These are phyloP conservation scores for Scaptomyza tumidula DNA, from an alignment of 2,888 invertebrate species.

Conservation along the genomic window DNA sequence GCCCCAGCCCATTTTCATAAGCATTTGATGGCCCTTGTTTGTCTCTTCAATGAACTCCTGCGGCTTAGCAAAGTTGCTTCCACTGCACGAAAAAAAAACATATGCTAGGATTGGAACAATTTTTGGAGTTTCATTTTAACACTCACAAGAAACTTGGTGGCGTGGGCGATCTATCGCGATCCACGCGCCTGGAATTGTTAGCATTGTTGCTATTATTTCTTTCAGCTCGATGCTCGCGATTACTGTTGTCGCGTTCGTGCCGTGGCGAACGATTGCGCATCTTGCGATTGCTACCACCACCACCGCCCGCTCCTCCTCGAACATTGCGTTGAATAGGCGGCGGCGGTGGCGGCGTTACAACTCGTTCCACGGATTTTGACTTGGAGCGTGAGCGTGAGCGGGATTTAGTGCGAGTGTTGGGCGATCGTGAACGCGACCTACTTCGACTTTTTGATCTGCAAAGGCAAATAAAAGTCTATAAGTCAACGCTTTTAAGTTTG, in stretches of 20 bases:
- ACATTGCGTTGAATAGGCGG: conserved; percentile 40
- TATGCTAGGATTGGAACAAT: not conserved
- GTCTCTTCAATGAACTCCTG: conserved; percentile 91
- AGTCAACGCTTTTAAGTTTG: not conserved
- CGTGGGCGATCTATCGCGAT: conserved; percentile 85
- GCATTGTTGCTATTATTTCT: conserved; percentile 77
- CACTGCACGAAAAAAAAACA: conserved; percentile 64
- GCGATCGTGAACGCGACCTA: conserved; percentile 86
- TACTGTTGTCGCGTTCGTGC: conserved; percentile 75
- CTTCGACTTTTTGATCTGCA: conserved; percentile 85
- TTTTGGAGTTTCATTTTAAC: not conserved
- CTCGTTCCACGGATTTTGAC: conserved; percentile 83
- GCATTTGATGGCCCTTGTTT: conserved; percentile 98
- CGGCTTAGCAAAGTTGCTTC: conserved; percentile 81
- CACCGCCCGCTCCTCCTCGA: conserved; percentile 25
- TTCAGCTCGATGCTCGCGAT: conserved; percentile 72
- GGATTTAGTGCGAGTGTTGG: conserved; percentile 84
- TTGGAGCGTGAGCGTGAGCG: conserved; percentile 81
- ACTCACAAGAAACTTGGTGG: conserved; percentile 92
- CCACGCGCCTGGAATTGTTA: conserved; percentile 81
- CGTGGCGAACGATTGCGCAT: conserved; percentile 84
- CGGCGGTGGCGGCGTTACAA: conserved; percentile 55
- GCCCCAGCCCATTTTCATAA: conserved; percentile 99
- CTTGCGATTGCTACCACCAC: conserved; percentile 78
- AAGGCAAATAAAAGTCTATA: conserved; percentile 3